Evolutionary conservation across 2,888 invertebrate species (phyloP).

Genomic region (Sturmia bella): DNA sequence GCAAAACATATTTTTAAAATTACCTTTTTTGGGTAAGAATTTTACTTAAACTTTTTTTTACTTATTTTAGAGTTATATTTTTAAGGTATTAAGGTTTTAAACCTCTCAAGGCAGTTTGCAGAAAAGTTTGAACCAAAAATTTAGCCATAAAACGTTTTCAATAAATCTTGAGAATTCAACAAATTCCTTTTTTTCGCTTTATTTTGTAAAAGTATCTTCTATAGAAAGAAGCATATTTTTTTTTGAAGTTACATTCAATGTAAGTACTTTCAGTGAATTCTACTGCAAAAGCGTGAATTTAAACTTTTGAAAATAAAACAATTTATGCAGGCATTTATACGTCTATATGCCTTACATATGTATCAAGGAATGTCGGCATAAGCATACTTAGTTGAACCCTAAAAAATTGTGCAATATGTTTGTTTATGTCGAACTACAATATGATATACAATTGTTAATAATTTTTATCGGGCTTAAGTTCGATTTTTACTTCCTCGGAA

Average conservation of each 20-base stretch:
- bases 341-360: neutral
- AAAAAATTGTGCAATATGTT: too few species aligned
- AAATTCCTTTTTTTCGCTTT: conserved; percentile 34
- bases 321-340: neutral
- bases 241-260: conserved; percentile 29
- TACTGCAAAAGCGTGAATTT: conserved; percentile 40
- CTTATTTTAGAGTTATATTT: too few species aligned
- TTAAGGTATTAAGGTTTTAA: neutral
- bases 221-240: conserved; percentile 9
- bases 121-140: neutral
- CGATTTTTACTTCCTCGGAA: too few species aligned
- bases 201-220: conserved; percentile 17
- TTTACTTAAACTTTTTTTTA: too few species aligned
- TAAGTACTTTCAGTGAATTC: conserved; percentile 13
- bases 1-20: too few species aligned
- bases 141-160: conserved; percentile 25
- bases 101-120: neutral
- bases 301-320: conserved; percentile 13
- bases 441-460: too few species aligned
- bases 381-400: too few species aligned
- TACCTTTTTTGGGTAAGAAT: too few species aligned
- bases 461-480: too few species aligned
- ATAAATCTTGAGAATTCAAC: conserved; percentile 46
- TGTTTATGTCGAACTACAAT: too few species aligned
- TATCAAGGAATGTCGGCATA: neutral